Conservation (phyloP, 2,797 vertebrate genomes). For the Lagorchestes hirsutus region DNA sequence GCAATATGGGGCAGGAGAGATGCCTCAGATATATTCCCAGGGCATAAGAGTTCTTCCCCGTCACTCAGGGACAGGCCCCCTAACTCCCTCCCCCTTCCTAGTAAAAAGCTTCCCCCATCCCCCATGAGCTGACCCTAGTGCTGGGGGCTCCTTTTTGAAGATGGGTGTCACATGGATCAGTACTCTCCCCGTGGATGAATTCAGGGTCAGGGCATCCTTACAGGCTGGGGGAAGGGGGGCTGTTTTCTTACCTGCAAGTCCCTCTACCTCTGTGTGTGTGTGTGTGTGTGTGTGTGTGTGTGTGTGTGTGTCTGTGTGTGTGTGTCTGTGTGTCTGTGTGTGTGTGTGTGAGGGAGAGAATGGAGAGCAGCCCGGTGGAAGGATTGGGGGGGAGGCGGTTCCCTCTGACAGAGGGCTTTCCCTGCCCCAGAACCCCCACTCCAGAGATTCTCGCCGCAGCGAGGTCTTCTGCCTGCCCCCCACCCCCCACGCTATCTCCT, state of each 20-base stretch:
- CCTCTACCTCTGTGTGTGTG: constrained; percentile 54
- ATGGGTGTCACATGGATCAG: constrained; percentile 40
- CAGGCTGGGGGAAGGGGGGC: constrained; percentile 49
- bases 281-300: not conserved
- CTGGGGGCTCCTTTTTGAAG: constrained; percentile 47
- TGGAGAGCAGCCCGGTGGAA: constrained; percentile 58
- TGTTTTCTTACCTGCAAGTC: constrained; percentile 65
- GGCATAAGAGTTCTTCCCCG: constrained; percentile 75
- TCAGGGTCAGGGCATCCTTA: constrained; percentile 29
- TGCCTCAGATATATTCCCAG: constrained; percentile 50
- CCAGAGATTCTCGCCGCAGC: constrained; percentile 53
- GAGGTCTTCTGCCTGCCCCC: constrained; percentile 9
- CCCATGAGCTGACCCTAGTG: constrained; percentile 26
- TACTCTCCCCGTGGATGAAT: constrained; percentile 25
- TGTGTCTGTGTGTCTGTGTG: constrained; percentile 49
- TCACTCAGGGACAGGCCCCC: constrained; percentile 74
- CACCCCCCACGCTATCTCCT: constrained; percentile 58
- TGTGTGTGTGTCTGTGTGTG: constrained; percentile 17
- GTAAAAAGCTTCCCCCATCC: constrained; percentile 54
- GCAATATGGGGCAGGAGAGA: constrained; percentile 45
- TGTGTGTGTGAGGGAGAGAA: not conserved
- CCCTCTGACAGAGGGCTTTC: constrained; percentile 67
- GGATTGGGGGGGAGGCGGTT: constrained; percentile 63
- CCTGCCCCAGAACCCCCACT: constrained; percentile 55
- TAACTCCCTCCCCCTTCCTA: constrained; percentile 52